Conservation (phyloP, 2,113 vertebrate genomes). For the Dascyllus trimaculatus region DNA sequence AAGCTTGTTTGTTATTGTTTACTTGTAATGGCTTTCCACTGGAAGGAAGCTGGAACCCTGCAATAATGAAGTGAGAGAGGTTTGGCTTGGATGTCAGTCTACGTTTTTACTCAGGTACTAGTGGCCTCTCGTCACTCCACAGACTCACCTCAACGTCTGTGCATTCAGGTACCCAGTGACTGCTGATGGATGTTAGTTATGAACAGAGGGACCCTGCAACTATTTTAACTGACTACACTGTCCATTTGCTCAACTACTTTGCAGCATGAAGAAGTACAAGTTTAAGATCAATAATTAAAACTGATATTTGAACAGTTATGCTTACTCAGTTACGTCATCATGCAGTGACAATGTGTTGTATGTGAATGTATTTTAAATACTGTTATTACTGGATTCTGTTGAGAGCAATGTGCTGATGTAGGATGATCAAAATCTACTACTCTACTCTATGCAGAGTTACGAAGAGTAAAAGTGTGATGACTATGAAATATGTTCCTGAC, state of each 20-base stretch:
- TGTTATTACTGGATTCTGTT: too few species aligned
- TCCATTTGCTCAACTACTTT: background rate
- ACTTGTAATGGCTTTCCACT: conserved; percentile 83
- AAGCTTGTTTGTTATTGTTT: conserved; percentile 86
- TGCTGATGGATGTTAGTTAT: conserved; percentile 12
- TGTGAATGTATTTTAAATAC: background rate
- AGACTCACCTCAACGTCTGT: conserved; percentile 73
- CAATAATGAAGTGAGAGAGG: conserved; percentile 84
- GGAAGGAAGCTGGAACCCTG: conserved; percentile 82
- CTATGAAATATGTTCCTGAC: too few species aligned
- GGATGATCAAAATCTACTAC: too few species aligned
- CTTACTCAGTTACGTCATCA: too few species aligned
- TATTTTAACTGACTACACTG: background rate
- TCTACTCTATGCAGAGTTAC: too few species aligned
- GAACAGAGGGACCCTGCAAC: conserved; percentile 46
- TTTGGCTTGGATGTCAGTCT: conserved; percentile 82
- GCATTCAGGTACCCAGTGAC: conserved; percentile 5
- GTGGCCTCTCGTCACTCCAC: conserved; percentile 84
- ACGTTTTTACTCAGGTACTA: conserved; percentile 81
- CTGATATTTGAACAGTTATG: too few species aligned
- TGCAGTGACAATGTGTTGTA: background rate
- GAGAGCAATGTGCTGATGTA: too few species aligned
- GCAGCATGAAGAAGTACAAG: background rate
- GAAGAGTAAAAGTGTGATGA: too few species aligned
- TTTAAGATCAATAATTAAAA: background rate